These are phyloP conservation scores for Nemoura dubitans DNA, from an alignment of 2,888 invertebrate genomes.

Conservation along the genomic window DNA sequence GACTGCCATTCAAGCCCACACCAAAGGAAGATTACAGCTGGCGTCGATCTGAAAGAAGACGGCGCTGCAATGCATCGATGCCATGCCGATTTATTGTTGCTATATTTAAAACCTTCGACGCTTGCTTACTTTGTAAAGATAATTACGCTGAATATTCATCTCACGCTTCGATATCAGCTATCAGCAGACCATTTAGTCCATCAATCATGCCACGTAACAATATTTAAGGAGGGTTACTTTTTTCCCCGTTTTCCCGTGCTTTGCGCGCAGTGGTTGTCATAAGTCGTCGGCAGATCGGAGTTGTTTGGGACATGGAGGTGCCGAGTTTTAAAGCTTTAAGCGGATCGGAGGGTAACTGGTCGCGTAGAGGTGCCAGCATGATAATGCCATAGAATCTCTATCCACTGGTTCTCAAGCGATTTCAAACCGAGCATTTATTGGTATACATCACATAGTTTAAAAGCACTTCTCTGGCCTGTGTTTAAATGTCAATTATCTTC, in stretches of 20 bases:
- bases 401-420: background rate
- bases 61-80: background rate
- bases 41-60: background rate
- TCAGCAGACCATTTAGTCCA: background rate
- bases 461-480: background rate
- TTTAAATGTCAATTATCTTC: slow-evolving; percentile 12
- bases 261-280: background rate
- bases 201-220: background rate
- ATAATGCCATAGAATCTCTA: background rate
- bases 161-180: background rate
- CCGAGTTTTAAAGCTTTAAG: background rate
- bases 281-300: background rate
- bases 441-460: background rate
- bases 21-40: background rate
- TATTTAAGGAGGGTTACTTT: background rate
- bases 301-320: background rate
- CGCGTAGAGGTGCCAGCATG: background rate
- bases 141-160: background rate
- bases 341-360: background rate
- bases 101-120: background rate
- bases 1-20: slow-evolving; percentile 45
- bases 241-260: background rate
- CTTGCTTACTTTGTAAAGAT: slow-evolving; percentile 12
- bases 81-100: slow-evolving; percentile 3
- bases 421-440: background rate